Base-by-base conservation (phyloP, 2,797 vertebrate genomes). In the Thalassophryne amazonica region DNA sequence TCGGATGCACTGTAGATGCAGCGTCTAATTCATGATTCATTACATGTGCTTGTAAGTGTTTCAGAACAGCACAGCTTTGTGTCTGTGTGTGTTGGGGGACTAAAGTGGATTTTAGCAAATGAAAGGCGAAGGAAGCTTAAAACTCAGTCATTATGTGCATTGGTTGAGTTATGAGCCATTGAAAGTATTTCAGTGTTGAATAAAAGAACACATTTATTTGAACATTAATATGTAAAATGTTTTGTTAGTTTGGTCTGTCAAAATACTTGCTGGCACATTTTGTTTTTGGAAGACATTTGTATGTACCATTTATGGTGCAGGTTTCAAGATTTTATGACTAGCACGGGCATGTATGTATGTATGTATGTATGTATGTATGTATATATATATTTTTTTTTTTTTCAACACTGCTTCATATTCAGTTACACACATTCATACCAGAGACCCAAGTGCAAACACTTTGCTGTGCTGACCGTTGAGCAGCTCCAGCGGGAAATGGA, bases 91-190 rank as follows among this genome's bases (percentile, higher is more conserved):
- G 11, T 49, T 60, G 23, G 16, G 34, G 28, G 29, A 8, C 31
- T 43, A 19, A 57, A 55, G 41, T 63, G 34, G 22, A 20, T 43
- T 57, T 53, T 47, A 45, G 38, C 30, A 18, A 42, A 15, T 2
- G 5, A 41, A 51, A 46, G 7, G 60, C 48, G 65, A 77, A 80
- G 80, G 85, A 81, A 84, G 88, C 83, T 59, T 34, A 16, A 33
- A 60, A 45, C 72, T 81, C 51, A 62, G 73, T 71, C 59, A 69
- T 48, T 78, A 23, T 6, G 68, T 82, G 77, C 80, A 78, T 73
- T 60, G 51, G 75, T 61, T 62, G 62, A 83, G 53, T 61, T 84
- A 2, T 14, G 19, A 38, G 23, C 25, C 34, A 52, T 10, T 25
- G 29, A 45, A 20, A 37, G 15, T n/a, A 23, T 16, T 41, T 28